These are phyloP conservation scores for Acropternis orthonyx DNA, from an alignment of 2,797 vertebrate genomes.

Conservation along the genomic window DNA sequence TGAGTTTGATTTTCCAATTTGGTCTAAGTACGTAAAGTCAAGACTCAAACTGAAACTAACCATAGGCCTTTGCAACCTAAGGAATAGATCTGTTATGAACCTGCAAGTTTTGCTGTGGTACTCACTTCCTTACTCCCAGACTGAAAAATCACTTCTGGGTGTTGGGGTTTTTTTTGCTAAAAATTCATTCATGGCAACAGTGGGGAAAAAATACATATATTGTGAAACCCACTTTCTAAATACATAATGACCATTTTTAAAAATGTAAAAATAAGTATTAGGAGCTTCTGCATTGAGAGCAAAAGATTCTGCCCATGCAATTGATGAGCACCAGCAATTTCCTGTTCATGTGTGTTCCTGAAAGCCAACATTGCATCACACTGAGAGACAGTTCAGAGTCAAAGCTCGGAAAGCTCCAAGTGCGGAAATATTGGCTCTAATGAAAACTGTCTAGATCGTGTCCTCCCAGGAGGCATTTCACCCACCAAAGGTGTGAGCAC, in stretches of 20 bases:
- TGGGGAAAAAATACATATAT: accelerated
- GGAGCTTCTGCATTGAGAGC: neutral
- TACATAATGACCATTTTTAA: neutral
- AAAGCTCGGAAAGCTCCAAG: neutral
- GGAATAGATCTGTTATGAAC: neutral
- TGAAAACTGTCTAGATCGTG: neutral
- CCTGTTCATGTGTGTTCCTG: neutral
- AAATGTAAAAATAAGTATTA: neutral
- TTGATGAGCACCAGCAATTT: neutral
- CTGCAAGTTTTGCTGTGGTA: neutral
- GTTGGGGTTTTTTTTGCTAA: neutral
- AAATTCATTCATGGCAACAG: neutral
- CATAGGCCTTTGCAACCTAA: neutral
- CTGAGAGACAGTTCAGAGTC: neutral
- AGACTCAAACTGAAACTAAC: neutral
- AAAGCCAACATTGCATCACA: neutral
- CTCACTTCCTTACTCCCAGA: neutral
- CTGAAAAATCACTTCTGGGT: neutral
- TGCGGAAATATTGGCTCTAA: neutral
- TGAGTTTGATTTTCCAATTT: neutral
- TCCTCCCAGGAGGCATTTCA: neutral
- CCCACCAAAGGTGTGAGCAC: neutral
- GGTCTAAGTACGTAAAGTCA: neutral
- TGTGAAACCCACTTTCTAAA: neutral
- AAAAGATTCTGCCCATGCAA: neutral